phyloP scores from a whole-genome alignment of 2,797 vertebrate species.

The Eurystomus glaucurus region DNA sequence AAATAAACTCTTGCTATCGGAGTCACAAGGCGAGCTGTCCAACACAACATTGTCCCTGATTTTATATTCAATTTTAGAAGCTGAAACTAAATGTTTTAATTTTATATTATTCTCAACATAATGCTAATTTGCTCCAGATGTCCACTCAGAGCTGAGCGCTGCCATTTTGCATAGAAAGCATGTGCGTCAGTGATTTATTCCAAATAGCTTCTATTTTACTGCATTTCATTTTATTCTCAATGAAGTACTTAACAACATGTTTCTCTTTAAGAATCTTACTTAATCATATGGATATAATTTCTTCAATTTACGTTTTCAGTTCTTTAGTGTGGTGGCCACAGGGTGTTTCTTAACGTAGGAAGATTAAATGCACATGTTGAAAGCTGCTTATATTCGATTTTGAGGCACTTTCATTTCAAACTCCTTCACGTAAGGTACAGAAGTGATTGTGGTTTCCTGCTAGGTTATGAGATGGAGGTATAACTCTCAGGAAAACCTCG shows the following conservation, averaged over 20 bases:
- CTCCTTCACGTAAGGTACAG: slow-evolving; percentile 83
- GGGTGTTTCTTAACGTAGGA: slow-evolving; percentile 88
- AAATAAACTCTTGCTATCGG: slow-evolving; percentile 51
- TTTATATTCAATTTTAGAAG: slow-evolving; percentile 82
- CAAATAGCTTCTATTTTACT: slow-evolving; percentile 85
- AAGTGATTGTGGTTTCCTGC: slow-evolving; percentile 87
- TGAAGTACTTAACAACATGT: slow-evolving; percentile 88
- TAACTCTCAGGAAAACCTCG: slow-evolving; percentile 54
- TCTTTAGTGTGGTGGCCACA: slow-evolving; percentile 90
- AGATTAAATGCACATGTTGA: slow-evolving; percentile 90
- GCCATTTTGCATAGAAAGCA: slow-evolving; percentile 87
- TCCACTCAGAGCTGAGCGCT: not conserved
- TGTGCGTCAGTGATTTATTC: slow-evolving; percentile 91
- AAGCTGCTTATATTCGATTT: slow-evolving; percentile 83
- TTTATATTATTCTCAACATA: slow-evolving; percentile 84
- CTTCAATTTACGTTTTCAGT: slow-evolving; percentile 89
- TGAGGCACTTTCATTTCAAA: slow-evolving; percentile 80
- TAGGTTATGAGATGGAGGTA: slow-evolving; percentile 69
- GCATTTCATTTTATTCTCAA: slow-evolving; percentile 89
- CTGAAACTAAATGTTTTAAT: slow-evolving; percentile 84
- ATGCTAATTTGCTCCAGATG: slow-evolving; percentile 82
- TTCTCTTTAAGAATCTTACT: slow-evolving; percentile 89
- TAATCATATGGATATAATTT: slow-evolving; percentile 93
- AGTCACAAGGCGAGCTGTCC: slow-evolving; percentile 57
- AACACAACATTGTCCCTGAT: slow-evolving; percentile 69